Conservation (phyloP, 2,888 invertebrate genomes). For the Archaeoteleia sp. region DNA sequence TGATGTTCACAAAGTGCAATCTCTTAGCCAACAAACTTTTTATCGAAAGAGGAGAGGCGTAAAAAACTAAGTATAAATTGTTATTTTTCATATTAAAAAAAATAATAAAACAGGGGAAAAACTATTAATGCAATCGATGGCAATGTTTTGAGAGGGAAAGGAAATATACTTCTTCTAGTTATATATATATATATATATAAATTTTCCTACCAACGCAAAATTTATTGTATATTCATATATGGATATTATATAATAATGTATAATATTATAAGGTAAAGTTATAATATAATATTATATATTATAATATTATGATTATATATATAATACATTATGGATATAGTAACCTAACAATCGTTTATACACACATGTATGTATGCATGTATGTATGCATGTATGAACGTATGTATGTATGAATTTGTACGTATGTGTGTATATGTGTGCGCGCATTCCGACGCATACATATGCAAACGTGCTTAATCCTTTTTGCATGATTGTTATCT, state of each 20-base stretch:
- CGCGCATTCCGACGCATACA: no score
- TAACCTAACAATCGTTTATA: slow-evolving; percentile 16
- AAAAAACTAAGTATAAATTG: slow-evolving; percentile 72
- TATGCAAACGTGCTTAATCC: no score
- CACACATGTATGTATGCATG: slow-evolving; percentile 3
- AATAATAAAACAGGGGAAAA: slow-evolving; percentile 31
- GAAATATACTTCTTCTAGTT: slow-evolving; percentile 70
- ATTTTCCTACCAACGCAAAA: slow-evolving; percentile 68
- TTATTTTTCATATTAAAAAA: slow-evolving; percentile 74
- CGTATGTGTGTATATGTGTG: no score
- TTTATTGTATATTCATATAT: slow-evolving; percentile 61
- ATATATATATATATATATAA: no score
- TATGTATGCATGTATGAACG: no score
- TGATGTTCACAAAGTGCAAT: slow-evolving; percentile 75
- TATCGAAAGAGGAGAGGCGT: slow-evolving; percentile 61
- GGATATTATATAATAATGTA: slow-evolving; percentile 31
- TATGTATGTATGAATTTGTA: no score
- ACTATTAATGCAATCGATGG: slow-evolving; percentile 61
- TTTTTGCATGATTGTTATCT: no score
- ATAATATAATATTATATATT: slow-evolving; percentile 31
- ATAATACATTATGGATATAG: slow-evolving; percentile 31
- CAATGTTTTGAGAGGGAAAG: slow-evolving; percentile 43
- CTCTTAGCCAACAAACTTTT: slow-evolving; percentile 73
- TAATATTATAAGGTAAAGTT: no score
- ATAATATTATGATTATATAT: slow-evolving; percentile 28